A percentile compares a stretch with the other conserved stretches of the same genome.
These are phyloP conservation scores for Dermolepida albohirtum DNA, from an alignment of 2,888 invertebrate genomes.

Conservation along the genomic window DNA sequence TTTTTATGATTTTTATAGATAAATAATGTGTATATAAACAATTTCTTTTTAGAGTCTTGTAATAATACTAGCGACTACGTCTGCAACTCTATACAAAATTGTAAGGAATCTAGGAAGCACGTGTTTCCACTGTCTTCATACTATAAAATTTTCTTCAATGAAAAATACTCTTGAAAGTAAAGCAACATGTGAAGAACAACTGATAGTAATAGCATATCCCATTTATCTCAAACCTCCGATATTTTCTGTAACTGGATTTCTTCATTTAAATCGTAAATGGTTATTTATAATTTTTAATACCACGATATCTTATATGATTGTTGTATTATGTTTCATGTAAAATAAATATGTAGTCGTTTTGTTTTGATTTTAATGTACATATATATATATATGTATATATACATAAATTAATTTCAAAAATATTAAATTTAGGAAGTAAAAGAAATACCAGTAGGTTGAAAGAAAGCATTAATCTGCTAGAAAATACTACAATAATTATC, in stretches of 20 bases:
- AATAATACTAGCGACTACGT: conserved; percentile 4
- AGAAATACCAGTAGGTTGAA: no score
- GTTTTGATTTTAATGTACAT: no score
- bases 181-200: background rate
- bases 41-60: conserved; percentile 3
- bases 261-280: conserved; percentile 21
- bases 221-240: conserved; percentile 15
- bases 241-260: conserved; percentile 6
- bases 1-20: no score
- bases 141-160: background rate
- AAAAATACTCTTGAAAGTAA: background rate
- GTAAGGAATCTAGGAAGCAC: background rate
- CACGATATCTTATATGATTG: conserved; percentile 15
- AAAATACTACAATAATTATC: no score
- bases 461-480: no score
- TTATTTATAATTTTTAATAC: conserved; percentile 20
- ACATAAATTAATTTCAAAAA: no score
- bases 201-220: background rate
- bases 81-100: background rate
- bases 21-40: no score
- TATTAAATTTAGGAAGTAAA: no score
- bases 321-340: conserved; percentile 1
- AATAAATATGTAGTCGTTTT: background rate
- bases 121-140: conserved; percentile 9
- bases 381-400: no score